These are phyloP conservation scores for Cryptosula pallasiana DNA, from an alignment of 2,888 invertebrate species.

Conservation along the genomic window DNA sequence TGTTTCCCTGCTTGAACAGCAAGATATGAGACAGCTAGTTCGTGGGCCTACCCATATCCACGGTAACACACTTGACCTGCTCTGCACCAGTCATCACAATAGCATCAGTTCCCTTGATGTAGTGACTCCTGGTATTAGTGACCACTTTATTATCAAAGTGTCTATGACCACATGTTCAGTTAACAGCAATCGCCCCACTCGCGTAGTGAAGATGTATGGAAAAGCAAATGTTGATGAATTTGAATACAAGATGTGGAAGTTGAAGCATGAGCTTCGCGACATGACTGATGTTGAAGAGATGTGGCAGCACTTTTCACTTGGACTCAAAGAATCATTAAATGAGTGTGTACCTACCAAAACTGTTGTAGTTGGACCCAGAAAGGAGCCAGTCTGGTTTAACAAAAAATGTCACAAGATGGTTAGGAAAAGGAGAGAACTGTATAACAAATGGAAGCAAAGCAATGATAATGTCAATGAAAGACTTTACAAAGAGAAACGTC, in stretches of 20 bases:
- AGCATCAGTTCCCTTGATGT: not conserved
- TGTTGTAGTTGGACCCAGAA: not conserved
- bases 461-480: not conserved
- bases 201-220: not conserved
- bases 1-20: not conserved
- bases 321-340: not conserved
- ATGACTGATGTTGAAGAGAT: slow-evolving; percentile 7
- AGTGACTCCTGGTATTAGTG: not conserved
- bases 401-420: not conserved
- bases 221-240: not conserved
- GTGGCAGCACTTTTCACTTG: not conserved
- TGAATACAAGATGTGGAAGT: not conserved
- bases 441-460: not conserved
- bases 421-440: not conserved
- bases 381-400: not conserved
- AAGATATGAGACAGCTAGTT: not conserved
- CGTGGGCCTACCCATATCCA: slow-evolving; percentile 5
- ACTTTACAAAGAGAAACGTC: too few relatives aligned
- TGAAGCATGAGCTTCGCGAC: not conserved
- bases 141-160: not conserved
- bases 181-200: too few relatives aligned
- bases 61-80: not conserved
- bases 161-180: not conserved
- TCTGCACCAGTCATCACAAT: not conserved
- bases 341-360: not conserved